Percentiles rank a stretch among this genome's conserved stretches.
Evolutionary conservation across 2,113 vertebrate species (phyloP).

Genomic region (Ia io): DNA sequence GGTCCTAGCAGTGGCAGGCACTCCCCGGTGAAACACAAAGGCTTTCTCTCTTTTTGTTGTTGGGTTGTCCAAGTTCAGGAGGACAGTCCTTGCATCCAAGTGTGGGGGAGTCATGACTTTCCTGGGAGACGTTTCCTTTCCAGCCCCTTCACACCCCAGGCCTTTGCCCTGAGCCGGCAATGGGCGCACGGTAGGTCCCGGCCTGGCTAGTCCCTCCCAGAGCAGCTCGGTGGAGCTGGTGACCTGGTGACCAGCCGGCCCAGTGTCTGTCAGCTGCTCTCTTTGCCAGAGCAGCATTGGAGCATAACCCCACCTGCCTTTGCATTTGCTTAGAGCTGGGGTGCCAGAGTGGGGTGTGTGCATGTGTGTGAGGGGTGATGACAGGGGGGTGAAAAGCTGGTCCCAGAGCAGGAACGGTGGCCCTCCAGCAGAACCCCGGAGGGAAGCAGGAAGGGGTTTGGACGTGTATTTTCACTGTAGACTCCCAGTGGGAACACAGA

Average conservation of each 20-base stretch:
- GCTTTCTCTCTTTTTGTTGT: neutral
- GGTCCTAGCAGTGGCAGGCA: neutral
- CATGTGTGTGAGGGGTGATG: too few species aligned
- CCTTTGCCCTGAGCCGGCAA: neutral
- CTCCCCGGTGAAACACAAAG: neutral
- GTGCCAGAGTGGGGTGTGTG: neutral
- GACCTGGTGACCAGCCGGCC: neutral
- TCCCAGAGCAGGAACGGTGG: too few species aligned
- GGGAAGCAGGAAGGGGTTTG: neutral
- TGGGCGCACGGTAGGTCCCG: neutral
- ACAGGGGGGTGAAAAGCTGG: neutral
- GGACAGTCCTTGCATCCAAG: neutral
- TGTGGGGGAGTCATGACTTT: neutral
- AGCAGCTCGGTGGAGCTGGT: neutral
- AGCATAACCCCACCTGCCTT: neutral
- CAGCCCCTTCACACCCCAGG: neutral
- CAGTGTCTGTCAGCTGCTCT: accelerated
- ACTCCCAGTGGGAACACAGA: neutral
- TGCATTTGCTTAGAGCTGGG: neutral
- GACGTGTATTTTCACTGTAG: neutral
- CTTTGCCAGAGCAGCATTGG: neutral
- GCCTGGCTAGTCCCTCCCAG: neutral
- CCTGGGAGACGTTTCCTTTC: neutral
- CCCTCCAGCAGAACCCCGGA: neutral
- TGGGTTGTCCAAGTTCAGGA: neutral